A percentile compares a stretch with the other conserved stretches of the same genome.
Evolutionary conservation across 2,113 vertebrate genomes (phyloP).

Genomic region (Bos javanicus): DNA sequence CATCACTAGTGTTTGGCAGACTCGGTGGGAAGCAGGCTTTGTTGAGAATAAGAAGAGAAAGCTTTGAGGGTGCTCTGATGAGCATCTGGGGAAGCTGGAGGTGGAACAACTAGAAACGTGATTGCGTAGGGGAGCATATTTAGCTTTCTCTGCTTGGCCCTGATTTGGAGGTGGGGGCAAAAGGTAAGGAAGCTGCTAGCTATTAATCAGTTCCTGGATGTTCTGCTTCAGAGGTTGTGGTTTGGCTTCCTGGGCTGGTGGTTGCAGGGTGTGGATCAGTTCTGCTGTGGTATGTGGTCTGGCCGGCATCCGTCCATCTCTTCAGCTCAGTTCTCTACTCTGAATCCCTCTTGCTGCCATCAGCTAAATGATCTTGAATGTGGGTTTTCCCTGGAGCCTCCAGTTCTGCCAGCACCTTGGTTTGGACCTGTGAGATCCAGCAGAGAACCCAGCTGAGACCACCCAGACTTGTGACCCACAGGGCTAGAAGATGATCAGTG

Average conservation of each 20-base stretch:
- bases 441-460: background rate
- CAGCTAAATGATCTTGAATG: background rate
- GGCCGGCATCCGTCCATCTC: background rate
- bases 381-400: background rate
- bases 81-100: background rate
- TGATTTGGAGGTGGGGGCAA: background rate
- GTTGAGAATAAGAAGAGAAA: background rate
- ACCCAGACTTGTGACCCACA: background rate
- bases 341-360: background rate
- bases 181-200: background rate
- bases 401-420: background rate
- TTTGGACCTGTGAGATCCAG: background rate
- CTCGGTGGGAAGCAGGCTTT: background rate
- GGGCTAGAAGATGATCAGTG: background rate
- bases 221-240: background rate
- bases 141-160: background rate
- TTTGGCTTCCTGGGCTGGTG: background rate
- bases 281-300: background rate
- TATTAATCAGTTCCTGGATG: background rate
- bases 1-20: background rate
- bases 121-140: background rate
- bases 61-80: rapidly evolving
- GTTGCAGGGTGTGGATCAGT: background rate
- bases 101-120: rapidly evolving
- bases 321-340: background rate